Base-by-base conservation (phyloP, 2,888 invertebrate genomes). In the Drosophila eohydei region DNA sequence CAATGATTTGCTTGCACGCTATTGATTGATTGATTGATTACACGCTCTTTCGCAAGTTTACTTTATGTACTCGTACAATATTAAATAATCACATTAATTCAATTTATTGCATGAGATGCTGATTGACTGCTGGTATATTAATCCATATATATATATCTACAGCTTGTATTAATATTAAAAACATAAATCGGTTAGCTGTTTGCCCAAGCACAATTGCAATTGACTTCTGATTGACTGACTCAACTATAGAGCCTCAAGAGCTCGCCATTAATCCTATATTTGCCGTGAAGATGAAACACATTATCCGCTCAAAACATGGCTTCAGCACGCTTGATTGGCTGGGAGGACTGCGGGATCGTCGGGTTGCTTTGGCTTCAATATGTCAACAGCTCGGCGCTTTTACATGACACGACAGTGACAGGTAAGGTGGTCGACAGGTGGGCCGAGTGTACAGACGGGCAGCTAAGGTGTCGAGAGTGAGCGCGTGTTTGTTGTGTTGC, bases 341-440 rank as follows among this genome's bases (percentile, higher is more conserved):
- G 44, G 16, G 48, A 36, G 40, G 34, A 9, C 48, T 26, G 4
- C n/a, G 26, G 32, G 40, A n/a, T 58, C 36, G 26, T 28, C 40
- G 55, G 64, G 57, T 61, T 62, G 55, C 30, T 43, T 44, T 60
- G 48, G 43, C 14, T 28, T 8, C 54, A 55, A 55, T 61, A 43
- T 52, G 58, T 58, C 61, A 71, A 62, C 75, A 61, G 61, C 55
- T 61, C 51, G 14, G 11, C 16, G 28, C 60, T 56, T 60, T 46
- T 21, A 21, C 56, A 40, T 62, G 56, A 65, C 61, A 61, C 48
- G 67, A 56, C 61, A 72, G 48, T 62, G 72, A 68, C 64, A 76
- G 46, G 30, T 38, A 7, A 5, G 43, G 14, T 9, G n/a, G 16
- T 8, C 0, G 2, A 12, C 38, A 34, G 28, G 36, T 14, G 21